Conservation (phyloP, 2,113 vertebrate species). For the Cepphus grylle region DNA sequence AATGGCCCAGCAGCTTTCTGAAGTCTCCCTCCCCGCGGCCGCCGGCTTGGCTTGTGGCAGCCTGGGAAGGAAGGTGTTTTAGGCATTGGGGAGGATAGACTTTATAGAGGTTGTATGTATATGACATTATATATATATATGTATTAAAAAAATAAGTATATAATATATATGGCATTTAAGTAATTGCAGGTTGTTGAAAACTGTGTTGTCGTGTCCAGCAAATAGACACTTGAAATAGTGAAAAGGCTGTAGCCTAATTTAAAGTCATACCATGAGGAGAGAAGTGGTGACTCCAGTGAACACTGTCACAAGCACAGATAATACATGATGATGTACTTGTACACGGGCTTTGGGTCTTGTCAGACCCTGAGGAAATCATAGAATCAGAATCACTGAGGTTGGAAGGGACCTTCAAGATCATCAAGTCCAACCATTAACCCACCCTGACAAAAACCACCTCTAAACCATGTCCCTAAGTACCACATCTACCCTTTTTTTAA, state of each 20-base stretch:
- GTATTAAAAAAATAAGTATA: too few relatives aligned
- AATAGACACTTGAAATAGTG: neutral
- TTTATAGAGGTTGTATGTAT: neutral
- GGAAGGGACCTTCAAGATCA: too few relatives aligned
- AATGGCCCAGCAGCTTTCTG: neutral
- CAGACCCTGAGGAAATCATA: neutral
- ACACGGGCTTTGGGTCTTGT: neutral
- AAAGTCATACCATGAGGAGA: neutral
- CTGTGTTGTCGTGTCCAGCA: neutral
- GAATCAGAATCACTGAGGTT: too few relatives aligned
- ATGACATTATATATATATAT: neutral
- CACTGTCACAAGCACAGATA: neutral
- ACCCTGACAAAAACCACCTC: too few relatives aligned
- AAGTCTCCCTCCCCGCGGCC: neutral
- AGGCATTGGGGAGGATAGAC: neutral
- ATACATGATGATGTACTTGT: neutral
- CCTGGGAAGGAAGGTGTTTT: neutral
- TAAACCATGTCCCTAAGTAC: too few relatives aligned
- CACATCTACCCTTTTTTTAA: too few relatives aligned
- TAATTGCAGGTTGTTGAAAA: neutral
- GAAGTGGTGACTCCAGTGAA: neutral
- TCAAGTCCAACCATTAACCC: too few relatives aligned
- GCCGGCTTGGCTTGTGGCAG: neutral
- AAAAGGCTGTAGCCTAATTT: neutral
- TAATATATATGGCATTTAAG: neutral